These are phyloP conservation scores for Bursaphelenchus okinawaensis DNA, from an alignment of 2,888 invertebrate genomes.

Conservation along the genomic window DNA sequence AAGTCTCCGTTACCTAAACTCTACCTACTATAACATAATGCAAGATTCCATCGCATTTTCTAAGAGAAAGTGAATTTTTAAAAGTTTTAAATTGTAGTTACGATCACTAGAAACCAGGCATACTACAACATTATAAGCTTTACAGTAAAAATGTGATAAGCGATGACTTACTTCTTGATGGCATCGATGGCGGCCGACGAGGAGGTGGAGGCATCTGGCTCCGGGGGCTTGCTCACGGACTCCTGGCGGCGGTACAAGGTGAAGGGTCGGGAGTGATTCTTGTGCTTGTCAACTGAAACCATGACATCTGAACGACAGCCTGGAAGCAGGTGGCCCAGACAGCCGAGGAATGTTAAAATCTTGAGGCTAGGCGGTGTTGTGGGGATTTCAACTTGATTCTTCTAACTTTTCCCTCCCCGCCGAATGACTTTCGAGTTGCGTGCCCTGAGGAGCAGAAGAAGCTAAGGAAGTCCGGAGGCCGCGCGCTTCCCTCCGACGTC, in stretches of 20 bases:
- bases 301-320: constrained; percentile 6
- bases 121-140: too few species aligned
- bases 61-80: too few species aligned
- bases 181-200: constrained; percentile 18
- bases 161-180: constrained; percentile 22
- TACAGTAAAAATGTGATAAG: too few species aligned
- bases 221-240: constrained; percentile 1
- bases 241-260: constrained; percentile 21
- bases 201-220: background rate
- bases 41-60: too few species aligned
- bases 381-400: background rate
- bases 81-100: too few species aligned
- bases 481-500: background rate
- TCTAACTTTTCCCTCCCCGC: background rate
- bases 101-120: too few species aligned
- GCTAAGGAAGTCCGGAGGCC: background rate
- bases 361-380: background rate
- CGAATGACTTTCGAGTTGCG: background rate
- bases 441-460: background rate
- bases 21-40: too few species aligned
- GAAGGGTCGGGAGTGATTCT: constrained; percentile 19
- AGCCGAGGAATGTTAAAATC: background rate
- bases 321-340: background rate
- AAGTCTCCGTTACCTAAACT: too few species aligned
- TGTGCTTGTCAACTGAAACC: constrained; percentile 23